Percentiles rank a stretch among this genome's conserved stretches.
Evolutionary conservation across 2,797 vertebrate genomes (phyloP).

Genomic region (Lemur catta): DNA sequence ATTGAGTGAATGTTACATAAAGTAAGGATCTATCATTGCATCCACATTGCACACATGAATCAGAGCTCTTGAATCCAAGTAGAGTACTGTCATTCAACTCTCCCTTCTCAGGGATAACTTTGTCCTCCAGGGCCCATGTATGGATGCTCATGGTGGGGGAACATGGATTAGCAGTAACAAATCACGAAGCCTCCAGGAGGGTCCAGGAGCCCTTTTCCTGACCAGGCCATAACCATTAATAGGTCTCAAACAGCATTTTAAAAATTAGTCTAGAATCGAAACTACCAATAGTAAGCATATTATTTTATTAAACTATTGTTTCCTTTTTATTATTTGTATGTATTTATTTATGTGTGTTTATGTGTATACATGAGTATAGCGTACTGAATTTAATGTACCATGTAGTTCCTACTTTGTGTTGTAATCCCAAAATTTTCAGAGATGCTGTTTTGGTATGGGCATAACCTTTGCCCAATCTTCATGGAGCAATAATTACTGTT

Average conservation of each 20-base stretch:
- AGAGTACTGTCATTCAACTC: not conserved
- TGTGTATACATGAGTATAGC: not conserved
- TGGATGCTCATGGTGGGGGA: not conserved
- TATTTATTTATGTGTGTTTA: not conserved
- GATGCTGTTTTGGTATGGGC: not conserved
- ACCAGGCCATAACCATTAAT: not conserved
- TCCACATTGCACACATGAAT: not conserved
- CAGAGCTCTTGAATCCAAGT: not conserved
- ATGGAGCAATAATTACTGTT: not conserved
- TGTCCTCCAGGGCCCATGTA: not conserved
- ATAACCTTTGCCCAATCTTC: not conserved
- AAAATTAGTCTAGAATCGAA: not conserved
- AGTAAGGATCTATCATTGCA: not conserved
- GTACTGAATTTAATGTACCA: not conserved
- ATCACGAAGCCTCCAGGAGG: not conserved
- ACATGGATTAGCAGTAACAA: not conserved
- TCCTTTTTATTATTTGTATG: not conserved
- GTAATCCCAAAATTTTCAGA: not conserved
- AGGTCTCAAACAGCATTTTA: not conserved
- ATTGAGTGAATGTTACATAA: not conserved
- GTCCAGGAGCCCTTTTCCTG: not conserved
- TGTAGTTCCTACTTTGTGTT: not conserved
- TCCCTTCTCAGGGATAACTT: not conserved
- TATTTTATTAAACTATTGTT: not conserved
- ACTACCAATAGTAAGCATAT: not conserved